Evolutionary conservation across 2,797 vertebrate genomes (phyloP).

Genomic region (Moxostoma hubbsi): DNA sequence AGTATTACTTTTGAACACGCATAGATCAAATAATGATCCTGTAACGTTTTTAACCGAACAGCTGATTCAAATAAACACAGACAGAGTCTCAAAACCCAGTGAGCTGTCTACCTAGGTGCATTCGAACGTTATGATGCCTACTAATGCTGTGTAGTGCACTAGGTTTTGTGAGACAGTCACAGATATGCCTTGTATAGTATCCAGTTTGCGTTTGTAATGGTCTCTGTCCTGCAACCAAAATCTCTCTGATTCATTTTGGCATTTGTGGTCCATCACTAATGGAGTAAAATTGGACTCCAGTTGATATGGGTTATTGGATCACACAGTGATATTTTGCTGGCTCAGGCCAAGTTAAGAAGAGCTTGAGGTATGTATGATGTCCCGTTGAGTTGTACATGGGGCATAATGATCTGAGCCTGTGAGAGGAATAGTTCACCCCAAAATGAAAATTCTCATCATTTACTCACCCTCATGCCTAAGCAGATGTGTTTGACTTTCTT

Average conservation of each 20-base stretch:
- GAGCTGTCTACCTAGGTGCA: background rate
- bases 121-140: background rate
- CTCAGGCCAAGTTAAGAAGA: constrained; percentile 2
- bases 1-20: background rate
- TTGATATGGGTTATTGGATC: constrained; percentile 1
- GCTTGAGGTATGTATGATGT: background rate
- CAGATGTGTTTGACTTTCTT: no score
- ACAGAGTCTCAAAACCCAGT: background rate
- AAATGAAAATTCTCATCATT: no score
- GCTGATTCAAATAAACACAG: constrained; percentile 21
- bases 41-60: background rate
- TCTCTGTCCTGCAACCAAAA: no score
- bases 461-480: no score
- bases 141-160: background rate
- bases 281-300: background rate
- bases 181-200: background rate
- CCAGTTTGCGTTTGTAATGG: background rate
- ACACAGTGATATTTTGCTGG: constrained; percentile 35
- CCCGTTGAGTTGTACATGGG: constrained; percentile 88
- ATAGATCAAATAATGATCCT: background rate
- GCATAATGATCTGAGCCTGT: constrained; percentile 19
- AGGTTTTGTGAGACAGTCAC: background rate
- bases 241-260: background rate
- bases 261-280: background rate
- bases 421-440: no score